Evolutionary conservation across 2,797 vertebrate genomes (phyloP), one percentile per base, ranked within the genome.

Genomic region (Cheracebus regulus): DNA sequence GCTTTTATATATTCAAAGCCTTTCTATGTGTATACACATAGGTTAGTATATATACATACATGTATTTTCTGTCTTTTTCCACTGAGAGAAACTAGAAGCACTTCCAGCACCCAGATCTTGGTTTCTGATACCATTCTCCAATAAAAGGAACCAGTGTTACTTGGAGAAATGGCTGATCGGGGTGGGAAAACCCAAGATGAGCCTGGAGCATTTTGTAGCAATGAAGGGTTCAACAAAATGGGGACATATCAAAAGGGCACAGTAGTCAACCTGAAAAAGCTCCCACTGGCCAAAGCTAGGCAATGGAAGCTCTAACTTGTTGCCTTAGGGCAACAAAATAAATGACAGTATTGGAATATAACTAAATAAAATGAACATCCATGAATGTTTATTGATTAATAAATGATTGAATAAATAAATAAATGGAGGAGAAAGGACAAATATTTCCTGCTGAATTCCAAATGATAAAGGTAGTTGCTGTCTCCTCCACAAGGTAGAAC

Each of bases 301-400:
- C 57, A 58, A 5, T 58, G 0, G 26, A 28, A 58, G 57, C 57
- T 58, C 57, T 58, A 28, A 58, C 57, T 58, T 28, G 57, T 58
- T 58, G 57, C 57, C 11, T 75, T 8, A 64, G 33, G 58, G 28
- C 50, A 88, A 80, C 5, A 61, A 95, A 84, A 86, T 87, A 84
- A 86, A 95, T 24, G 7, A 64, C n/a, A 55, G 11, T 72, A 30
- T 2, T 88, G 22, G 8, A 58, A 90, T 92, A 55, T 39, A 85
- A 84, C 36, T n/a, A 50, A 84, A 79, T 88, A 79, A 95, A 88
- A 88, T 52, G 92, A 96, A 57, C 17, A 73, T 13, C 19, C 39
- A 26, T 61, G 17, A 88, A 57, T 76, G 33, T n/a, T 97, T 33
- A 52, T 15, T 90, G 30, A 50, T 83, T 33, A 5, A 88, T 14